phyloP scores from a whole-genome alignment of 2,888 invertebrate genomes.

The Synergus laeviventris region DNA sequence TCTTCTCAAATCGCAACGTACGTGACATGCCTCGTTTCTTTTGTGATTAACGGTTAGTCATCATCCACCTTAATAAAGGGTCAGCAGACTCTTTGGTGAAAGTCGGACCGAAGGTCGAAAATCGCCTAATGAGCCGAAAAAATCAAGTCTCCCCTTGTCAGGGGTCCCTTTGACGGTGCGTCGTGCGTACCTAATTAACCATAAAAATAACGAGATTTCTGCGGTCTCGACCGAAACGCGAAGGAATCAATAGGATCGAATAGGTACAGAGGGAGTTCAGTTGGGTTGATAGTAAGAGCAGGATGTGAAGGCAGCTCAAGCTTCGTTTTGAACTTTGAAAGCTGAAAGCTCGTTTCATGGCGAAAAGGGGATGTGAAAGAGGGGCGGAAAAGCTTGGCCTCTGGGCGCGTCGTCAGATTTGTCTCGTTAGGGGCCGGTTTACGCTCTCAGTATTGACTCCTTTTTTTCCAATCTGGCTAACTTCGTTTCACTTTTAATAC shows the following conservation, averaged over 20 bases:
- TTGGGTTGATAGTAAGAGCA: conserved; percentile 17
- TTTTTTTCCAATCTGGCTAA: conserved; percentile 49
- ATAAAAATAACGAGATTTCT: conserved; percentile 74
- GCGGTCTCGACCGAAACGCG: conserved; percentile 53
- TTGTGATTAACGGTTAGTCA: conserved; percentile 54
- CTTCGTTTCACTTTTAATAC: conserved; percentile 41
- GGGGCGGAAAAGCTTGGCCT: conserved; percentile 55
- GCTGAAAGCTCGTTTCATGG: conserved; percentile 52
- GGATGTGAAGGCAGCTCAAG: conserved; percentile 39
- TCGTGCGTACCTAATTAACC: conserved; percentile 70
- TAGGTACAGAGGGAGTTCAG: conserved; percentile 39
- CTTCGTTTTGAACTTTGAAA: conserved; percentile 47
- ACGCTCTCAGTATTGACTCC: conserved; percentile 60
- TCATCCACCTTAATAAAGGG: conserved; percentile 48
- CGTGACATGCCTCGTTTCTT: conserved; percentile 52
- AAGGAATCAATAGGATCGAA: conserved; percentile 52
- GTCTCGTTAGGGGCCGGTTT: conserved; percentile 74
- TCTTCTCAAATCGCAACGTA: conserved; percentile 51
- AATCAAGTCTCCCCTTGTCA: conserved; percentile 66
- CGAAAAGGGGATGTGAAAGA: conserved; percentile 51
- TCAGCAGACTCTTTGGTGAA: conserved; percentile 46
- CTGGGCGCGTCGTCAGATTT: conserved; percentile 73
- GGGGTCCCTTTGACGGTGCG: conserved; percentile 56
- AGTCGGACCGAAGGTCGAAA: conserved; percentile 59
- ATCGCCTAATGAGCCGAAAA: conserved; percentile 73